Conservation (phyloP, 2,797 vertebrate species). For the Smutsia temminckii region DNA sequence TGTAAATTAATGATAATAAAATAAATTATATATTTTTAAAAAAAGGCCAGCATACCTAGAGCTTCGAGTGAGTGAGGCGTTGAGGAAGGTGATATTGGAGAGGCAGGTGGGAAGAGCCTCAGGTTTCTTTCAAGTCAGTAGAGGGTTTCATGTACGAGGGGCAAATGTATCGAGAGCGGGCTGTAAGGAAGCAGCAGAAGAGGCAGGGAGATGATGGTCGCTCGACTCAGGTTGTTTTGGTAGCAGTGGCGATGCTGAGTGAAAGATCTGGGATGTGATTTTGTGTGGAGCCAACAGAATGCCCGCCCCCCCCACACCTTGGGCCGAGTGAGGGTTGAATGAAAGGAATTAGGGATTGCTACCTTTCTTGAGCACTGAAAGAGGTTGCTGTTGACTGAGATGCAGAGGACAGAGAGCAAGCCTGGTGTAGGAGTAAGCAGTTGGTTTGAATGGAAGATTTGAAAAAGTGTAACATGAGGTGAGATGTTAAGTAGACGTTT, state of each 20-base stretch:
- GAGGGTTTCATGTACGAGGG: background rate
- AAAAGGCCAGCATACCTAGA: background rate
- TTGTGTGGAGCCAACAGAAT: background rate
- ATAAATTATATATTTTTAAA: too few species aligned
- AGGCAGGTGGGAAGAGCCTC: background rate
- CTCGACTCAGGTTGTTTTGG: background rate
- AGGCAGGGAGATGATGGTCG: background rate
- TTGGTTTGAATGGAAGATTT: background rate
- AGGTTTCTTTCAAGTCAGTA: conserved; percentile 9
- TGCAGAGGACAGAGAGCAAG: background rate
- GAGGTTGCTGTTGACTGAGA: background rate
- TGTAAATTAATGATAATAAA: too few species aligned
- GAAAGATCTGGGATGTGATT: background rate
- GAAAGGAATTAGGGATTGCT: background rate
- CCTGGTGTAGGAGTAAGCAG: background rate
- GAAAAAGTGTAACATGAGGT: background rate
- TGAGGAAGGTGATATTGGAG: background rate
- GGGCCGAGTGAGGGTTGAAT: background rate
- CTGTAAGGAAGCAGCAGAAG: background rate
- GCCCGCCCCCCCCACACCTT: background rate
- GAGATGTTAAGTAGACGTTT: background rate
- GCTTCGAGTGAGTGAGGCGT: background rate
- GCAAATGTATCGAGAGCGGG: background rate
- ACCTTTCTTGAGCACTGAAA: background rate
- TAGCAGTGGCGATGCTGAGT: background rate